Evolutionary conservation across 2,888 invertebrate genomes (phyloP), one percentile per base, ranked within the genome.

Genomic region (Orgyia antiqua): DNA sequence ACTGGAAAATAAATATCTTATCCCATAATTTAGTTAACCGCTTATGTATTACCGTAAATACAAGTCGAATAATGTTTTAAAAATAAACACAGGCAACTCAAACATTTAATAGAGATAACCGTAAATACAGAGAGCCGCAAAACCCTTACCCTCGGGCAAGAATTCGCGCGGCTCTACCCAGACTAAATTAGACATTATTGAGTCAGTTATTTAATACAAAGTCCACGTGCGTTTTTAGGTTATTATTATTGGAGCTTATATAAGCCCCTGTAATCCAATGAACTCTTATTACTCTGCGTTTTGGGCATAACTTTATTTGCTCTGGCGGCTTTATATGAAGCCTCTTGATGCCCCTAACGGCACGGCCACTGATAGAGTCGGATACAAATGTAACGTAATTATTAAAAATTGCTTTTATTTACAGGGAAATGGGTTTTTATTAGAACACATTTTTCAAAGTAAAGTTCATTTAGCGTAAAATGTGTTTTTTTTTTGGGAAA

Each of bases 331-430:
- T 69, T 68, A 51, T 49, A 37, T 42, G 54, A 61, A 79, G 74
- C 80, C 80, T 72, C 68, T 66, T 66, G 65, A 67, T 73, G 62
- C 64, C 62, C 68, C 48, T 68, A 79, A 80, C 69, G 74, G 78
- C 80, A 78, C 77, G 74, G 61, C 54, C 60, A 55, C 54, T 56
- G 67, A 67, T 68, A 73, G 64, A 70, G 70, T 65, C 52, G 58
- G 49, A 47, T 49, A 56, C 70, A 62, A 62, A 63, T 68, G 68
- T 67, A 83, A 82, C 58, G 58, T 83, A 79, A 84, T 84, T 84
- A 84, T 82, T 80, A 84, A 82, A 84, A 80, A 82, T 83, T 83
- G 82, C 79, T 71, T 75, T 64, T 64, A 71, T 76, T 71, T 69
- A 62, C 58, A 62, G 48, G 60, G 48, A 71, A 67, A 67, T 67